A percentile compares a stretch with the other conserved stretches of the same genome.
Evolutionary conservation across 2,797 vertebrate genomes (phyloP).

Genomic region (Mionectes olivaceus): DNA sequence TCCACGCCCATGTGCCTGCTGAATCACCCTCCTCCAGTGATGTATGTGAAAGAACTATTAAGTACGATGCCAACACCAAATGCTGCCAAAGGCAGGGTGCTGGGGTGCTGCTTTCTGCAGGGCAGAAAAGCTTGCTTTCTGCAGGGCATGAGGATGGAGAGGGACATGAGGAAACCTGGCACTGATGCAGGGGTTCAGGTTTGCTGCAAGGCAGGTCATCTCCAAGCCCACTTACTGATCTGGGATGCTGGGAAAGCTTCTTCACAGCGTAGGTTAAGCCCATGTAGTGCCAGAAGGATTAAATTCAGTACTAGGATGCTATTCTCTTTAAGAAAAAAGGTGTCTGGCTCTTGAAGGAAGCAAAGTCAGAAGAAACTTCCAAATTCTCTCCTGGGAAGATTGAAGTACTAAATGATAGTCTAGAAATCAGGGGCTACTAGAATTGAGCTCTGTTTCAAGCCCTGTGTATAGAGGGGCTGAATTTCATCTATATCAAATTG

Average conservation of each 20-base stretch:
- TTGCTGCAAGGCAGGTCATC: neutral
- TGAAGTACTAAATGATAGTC: neutral
- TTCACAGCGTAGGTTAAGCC: rapidly evolving
- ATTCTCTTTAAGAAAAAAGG: neutral
- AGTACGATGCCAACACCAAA: neutral
- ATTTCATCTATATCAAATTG: neutral
- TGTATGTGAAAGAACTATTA: neutral
- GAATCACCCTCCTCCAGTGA: constrained; percentile 6
- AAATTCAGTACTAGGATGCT: neutral
- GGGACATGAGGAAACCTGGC: rapidly evolving
- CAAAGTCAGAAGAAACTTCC: neutral
- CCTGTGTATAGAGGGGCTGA: neutral
- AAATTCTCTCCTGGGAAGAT: neutral
- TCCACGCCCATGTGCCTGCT: neutral
- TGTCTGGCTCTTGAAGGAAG: neutral
- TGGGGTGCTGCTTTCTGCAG: neutral
- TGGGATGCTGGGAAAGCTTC: neutral
- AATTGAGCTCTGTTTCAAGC: neutral
- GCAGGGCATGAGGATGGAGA: rapidly evolving
- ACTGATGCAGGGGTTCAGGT: neutral
- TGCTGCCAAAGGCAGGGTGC: neutral
- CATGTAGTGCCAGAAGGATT: rapidly evolving
- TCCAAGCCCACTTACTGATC: rapidly evolving
- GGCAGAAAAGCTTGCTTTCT: neutral
- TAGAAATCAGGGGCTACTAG: neutral